These are phyloP conservation scores for Aphaenogaster rudis DNA, from an alignment of 1,140 invertebrate genomes.

Conservation along the genomic window DNA sequence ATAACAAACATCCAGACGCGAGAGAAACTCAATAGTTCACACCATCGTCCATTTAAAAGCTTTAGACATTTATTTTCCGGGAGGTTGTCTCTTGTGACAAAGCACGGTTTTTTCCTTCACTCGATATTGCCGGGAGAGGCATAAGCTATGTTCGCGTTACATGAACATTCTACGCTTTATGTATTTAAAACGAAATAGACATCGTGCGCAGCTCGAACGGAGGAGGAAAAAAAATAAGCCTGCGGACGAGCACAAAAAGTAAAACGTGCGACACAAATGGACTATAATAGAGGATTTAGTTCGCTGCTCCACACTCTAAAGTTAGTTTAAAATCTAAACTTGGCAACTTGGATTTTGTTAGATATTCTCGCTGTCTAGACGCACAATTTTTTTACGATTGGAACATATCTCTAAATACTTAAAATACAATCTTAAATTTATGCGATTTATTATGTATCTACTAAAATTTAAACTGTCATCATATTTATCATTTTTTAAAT, in stretches of 20 bases:
- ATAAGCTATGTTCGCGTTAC: constrained; percentile 25
- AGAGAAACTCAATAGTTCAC: background rate
- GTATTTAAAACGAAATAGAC: constrained; percentile 29
- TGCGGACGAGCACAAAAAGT: constrained; percentile 1
- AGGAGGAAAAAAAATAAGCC: background rate
- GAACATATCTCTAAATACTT: background rate
- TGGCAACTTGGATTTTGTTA: constrained; percentile 6
- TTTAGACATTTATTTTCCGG: background rate
- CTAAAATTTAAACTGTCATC: background rate
- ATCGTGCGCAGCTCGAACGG: background rate
- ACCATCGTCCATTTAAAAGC: background rate
- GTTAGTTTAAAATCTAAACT: background rate
- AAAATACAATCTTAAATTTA: background rate
- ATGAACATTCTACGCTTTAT: constrained; percentile 18
- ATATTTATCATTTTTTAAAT: background rate
- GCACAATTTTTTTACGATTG: background rate
- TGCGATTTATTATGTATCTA: background rate
- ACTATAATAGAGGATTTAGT: constrained; percentile 8
- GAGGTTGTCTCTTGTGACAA: constrained; percentile 6
- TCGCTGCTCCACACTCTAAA: background rate
- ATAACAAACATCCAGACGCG: background rate
- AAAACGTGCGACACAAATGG: background rate
- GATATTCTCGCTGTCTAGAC: background rate
- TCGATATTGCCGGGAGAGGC: background rate
- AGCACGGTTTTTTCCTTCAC: constrained; percentile 2